Evolutionary conservation across 2,113 vertebrate species (phyloP), one percentile per base, ranked within the genome.

Genomic region (Apteryx mantelli): DNA sequence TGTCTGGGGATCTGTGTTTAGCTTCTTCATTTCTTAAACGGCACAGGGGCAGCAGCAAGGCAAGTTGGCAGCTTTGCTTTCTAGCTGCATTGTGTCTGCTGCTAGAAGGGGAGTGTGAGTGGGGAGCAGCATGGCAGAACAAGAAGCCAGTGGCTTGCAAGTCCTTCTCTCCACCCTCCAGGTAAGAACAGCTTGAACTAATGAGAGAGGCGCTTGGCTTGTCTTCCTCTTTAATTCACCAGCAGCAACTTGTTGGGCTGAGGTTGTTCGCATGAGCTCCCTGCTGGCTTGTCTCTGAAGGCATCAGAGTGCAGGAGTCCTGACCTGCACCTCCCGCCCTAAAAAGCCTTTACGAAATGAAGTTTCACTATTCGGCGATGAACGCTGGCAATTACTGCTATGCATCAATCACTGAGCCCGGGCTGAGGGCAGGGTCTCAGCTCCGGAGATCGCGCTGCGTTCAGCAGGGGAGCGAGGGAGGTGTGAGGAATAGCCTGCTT

Each of bases 91-190:
- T 95, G 93, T 96, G 79, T 89, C 84, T 94, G 94, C 93, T 88
- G 94, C 89, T 88, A 89, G 92, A 93, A 91, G 77, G 97, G 77
- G 95, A 88, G 97, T 97, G 81, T 95, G 97, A 97, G 70, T 95
- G 63, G 97, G 93, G 91, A 95, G 92, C 84, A 97, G 86, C 92
- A 99, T 99, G 99, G 98, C 98, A 20, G 97, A 98, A 81, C 96
- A 98, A 81, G 98, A 98, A 97, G 97, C 98, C 97, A 99, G 98
- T 70, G 98, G 99, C 96, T 97, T 99, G 89, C 99, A 99, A 98
- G 98, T 98, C 80, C 98, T 99, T 65, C 98, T 99, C 61, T 98
- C 97, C 76, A 98, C 98, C 24, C 98, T 99, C 88, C 98, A 99
- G 99, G 99, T 99, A 99, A 97, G 98, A 97, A 92, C 82, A 61